Evolutionary conservation across 2,113 vertebrate species (phyloP).

Genomic region (Zootoca vivipara): DNA sequence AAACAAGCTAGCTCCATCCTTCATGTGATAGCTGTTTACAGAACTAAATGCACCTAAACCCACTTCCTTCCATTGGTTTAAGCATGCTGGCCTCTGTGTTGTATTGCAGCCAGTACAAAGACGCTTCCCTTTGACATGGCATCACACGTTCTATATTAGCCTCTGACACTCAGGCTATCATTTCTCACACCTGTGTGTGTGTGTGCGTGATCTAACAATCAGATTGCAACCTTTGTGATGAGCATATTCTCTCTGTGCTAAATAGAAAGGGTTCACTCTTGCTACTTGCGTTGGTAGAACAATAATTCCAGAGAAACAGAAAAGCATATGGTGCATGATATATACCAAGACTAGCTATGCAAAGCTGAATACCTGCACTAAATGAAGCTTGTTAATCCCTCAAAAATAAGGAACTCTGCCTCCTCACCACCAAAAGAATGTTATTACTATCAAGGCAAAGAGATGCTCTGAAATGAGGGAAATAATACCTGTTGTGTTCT

Average conservation of each 20-base stretch:
- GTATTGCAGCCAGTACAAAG: neutral
- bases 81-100: neutral
- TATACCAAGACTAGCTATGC: neutral
- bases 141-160: neutral
- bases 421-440: neutral
- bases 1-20: too few species aligned
- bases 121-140: neutral
- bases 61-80: neutral
- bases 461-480: neutral
- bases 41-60: neutral
- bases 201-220: neutral
- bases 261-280: neutral
- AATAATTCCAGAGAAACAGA: neutral
- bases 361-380: neutral
- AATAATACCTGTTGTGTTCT: neutral
- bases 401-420: neutral
- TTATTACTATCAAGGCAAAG: neutral
- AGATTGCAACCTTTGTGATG: neutral
- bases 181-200: neutral
- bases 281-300: slow-evolving; percentile 24
- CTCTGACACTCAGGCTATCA: neutral
- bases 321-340: neutral
- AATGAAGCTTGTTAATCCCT: neutral
- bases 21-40: too few species aligned
- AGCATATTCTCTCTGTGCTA: neutral